These are phyloP conservation scores for Carassius gibelio DNA, from an alignment of 2,113 vertebrate species.

Conservation along the genomic window DNA sequence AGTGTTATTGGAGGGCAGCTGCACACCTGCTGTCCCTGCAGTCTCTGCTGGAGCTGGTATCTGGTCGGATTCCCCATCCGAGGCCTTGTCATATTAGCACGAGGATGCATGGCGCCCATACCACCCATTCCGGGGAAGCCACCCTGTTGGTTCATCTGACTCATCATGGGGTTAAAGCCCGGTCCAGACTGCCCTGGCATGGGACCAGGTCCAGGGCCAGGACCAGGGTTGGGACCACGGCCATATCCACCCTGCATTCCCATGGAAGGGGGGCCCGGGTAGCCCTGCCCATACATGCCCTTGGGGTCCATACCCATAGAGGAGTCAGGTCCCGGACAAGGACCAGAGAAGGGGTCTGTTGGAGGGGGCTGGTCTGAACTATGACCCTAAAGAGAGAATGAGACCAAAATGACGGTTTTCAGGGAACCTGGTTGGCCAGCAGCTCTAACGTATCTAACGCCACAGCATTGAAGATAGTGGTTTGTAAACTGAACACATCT, in stretches of 20 bases:
- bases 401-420: background rate
- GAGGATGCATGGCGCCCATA: constrained; percentile 84
- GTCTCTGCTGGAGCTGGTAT: constrained; percentile 93
- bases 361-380: constrained; percentile 77
- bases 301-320: constrained; percentile 88
- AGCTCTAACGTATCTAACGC: background rate
- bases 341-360: constrained; percentile 81
- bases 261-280: constrained; percentile 82
- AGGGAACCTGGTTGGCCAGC: background rate
- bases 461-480: background rate
- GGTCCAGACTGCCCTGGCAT: constrained; percentile 83
- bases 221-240: constrained; percentile 26
- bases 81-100: constrained; percentile 83
- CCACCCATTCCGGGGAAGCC: constrained; percentile 70
- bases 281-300: constrained; percentile 84
- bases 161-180: constrained; percentile 83
- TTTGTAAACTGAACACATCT: background rate
- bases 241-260: constrained; percentile 81
- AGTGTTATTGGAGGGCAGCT: background rate
- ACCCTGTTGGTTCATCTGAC: constrained; percentile 69
- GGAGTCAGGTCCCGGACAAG: constrained; percentile 73
- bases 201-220: constrained; percentile 49
- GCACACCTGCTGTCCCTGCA: constrained; percentile 94
- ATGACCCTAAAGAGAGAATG: constrained; percentile 74
- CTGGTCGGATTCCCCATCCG: constrained; percentile 84